phyloP scores from a whole-genome alignment of 2,113 vertebrate genomes.

The Cololabis saira region DNA sequence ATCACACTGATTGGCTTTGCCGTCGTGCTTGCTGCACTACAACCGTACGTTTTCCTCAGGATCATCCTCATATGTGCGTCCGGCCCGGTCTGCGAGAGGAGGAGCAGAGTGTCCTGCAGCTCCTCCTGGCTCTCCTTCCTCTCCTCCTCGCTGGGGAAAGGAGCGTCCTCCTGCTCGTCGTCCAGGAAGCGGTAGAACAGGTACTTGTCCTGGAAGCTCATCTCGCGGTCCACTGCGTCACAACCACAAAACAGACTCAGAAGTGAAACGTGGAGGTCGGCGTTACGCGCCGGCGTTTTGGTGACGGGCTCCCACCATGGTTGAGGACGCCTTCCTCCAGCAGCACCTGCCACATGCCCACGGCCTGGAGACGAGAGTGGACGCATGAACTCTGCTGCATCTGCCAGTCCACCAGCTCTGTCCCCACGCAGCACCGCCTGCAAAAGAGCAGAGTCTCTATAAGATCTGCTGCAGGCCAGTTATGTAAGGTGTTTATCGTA shows the following conservation, averaged over 20 bases:
- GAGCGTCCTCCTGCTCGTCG: conserved; percentile 88
- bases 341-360: conserved; percentile 98
- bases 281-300: background rate
- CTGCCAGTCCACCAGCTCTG: conserved; percentile 97
- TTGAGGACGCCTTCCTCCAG: conserved; percentile 95
- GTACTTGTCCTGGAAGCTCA: conserved; percentile 97
- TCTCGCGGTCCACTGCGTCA: conserved; percentile 91
- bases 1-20: conserved; percentile 1
- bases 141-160: conserved; percentile 89
- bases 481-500: background rate
- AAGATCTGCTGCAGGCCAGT: background rate
- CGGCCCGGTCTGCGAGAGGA: conserved; percentile 94
- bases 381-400: conserved; percentile 93
- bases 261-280: background rate
- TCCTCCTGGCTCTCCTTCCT: conserved; percentile 93
- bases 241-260: conserved; percentile 12
- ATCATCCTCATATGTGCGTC: conserved; percentile 99
- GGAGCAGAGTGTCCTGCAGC: conserved; percentile 92
- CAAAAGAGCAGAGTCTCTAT: conserved; percentile 20
- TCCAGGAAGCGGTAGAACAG: conserved; percentile 98
- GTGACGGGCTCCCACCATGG: conserved; percentile 84
- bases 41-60: conserved; percentile 91
- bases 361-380: conserved; percentile 92
- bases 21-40: background rate
- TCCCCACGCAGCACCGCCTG: conserved; percentile 96